Evolutionary conservation across 2,888 invertebrate species (phyloP).

Genomic region (Drosophila quinaria): DNA sequence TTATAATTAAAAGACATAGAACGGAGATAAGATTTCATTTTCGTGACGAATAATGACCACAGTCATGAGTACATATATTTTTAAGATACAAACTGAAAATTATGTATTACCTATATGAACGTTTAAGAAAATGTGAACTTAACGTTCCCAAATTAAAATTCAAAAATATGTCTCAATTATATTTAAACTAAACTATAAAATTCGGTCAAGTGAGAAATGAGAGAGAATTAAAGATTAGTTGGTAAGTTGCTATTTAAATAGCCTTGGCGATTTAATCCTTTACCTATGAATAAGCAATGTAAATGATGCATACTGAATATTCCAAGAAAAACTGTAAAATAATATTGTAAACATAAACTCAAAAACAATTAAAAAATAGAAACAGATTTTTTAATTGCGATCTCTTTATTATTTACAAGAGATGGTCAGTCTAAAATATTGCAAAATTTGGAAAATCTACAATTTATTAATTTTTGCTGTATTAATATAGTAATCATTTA

Average conservation of each 20-base stretch:
- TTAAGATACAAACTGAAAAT: neutral
- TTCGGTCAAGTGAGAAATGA: neutral
- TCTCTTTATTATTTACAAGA: no score
- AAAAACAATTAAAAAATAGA: no score
- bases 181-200: no score
- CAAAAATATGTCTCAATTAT: no score
- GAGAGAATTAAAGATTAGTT: neutral
- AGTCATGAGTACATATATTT: slow-evolving; percentile 24
- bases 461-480: neutral
- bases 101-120: neutral
- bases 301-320: neutral
- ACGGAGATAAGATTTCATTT: slow-evolving; percentile 37
- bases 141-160: no score
- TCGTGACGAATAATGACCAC: slow-evolving; percentile 7
- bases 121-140: no score
- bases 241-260: no score
- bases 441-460: neutral
- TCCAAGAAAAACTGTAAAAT: neutral
- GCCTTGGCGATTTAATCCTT: neutral
- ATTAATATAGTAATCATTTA: neutral
- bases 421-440: neutral
- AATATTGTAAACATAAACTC: no score
- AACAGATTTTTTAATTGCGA: no score
- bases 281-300: neutral
- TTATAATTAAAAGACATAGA: slow-evolving; percentile 30